A percentile compares a stretch with the other conserved stretches of the same genome.
Conservation (phyloP, 2,113 vertebrate species). For the Clarias batrachus region DNA sequence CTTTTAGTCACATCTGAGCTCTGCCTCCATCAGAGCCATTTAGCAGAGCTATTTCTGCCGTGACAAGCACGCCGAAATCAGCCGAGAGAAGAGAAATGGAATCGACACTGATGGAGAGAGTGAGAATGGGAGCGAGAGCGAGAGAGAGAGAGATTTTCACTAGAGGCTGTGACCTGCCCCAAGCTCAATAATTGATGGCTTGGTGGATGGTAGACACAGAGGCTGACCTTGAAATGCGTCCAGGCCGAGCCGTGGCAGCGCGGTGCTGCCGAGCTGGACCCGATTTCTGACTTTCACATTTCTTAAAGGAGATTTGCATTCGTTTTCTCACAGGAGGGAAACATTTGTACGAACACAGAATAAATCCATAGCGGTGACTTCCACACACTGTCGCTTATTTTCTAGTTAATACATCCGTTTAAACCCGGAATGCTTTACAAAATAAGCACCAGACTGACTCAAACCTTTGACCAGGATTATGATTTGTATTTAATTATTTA, state of each 20-base stretch:
- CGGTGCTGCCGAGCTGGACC: constrained; percentile 58
- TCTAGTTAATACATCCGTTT: too few species aligned
- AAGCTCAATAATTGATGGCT: constrained; percentile 72
- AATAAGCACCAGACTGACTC: background rate
- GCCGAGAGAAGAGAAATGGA: constrained; percentile 10
- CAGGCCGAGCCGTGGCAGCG: constrained; percentile 56
- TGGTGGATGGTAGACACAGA: constrained; percentile 53
- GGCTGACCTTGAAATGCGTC: constrained; percentile 67
- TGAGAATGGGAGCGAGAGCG: constrained; percentile 47
- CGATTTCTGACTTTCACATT: constrained; percentile 23
- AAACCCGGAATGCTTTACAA: too few species aligned
- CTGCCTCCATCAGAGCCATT: background rate
- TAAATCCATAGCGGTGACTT: background rate
- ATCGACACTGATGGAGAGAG: background rate
- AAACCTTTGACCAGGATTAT: too few species aligned
- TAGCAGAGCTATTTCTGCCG: background rate
- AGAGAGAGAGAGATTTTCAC: constrained; percentile 8
- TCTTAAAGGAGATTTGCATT: background rate
- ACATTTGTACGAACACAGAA: background rate
- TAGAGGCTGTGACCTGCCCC: constrained; percentile 45
- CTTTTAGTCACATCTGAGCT: constrained; percentile 6
- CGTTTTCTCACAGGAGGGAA: background rate
- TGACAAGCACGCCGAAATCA: background rate
- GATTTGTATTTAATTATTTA: too few species aligned
- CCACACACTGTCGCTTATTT: background rate